Conservation (phyloP, 2,888 invertebrate species). For the Furcula furcula region DNA sequence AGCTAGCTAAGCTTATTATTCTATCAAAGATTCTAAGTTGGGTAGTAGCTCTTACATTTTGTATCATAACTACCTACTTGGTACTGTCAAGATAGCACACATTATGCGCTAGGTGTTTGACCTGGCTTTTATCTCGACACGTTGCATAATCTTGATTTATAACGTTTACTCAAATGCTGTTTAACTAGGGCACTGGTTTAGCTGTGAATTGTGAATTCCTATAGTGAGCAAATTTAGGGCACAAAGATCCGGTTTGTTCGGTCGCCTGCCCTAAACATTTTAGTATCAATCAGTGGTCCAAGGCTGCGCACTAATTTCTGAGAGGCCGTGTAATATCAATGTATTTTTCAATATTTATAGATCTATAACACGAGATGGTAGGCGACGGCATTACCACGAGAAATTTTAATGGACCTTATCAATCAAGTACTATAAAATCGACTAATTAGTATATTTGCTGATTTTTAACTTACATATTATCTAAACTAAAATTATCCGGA, state of each 20-base stretch:
- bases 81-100: conserved; percentile 40
- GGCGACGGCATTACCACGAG: too few species aligned
- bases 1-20: too few species aligned
- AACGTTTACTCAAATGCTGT: conserved; percentile 42
- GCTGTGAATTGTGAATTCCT: conserved; percentile 56
- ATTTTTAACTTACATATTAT: too few species aligned
- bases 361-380: not conserved
- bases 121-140: conserved; percentile 51
- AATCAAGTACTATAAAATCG: too few species aligned
- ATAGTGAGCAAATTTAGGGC: conserved; percentile 63
- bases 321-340: conserved; percentile 14
- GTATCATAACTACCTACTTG: too few species aligned
- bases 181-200: conserved; percentile 49
- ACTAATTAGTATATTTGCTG: too few species aligned
- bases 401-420: too few species aligned
- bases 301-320: conserved; percentile 47
- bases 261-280: conserved; percentile 60
- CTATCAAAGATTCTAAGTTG: too few species aligned
- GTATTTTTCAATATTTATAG: not conserved
- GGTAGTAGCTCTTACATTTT: too few species aligned
- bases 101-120: conserved; percentile 43
- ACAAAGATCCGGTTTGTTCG: conserved; percentile 64
- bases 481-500: too few species aligned
- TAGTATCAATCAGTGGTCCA: conserved; percentile 59
- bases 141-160: conserved; percentile 47